These are phyloP conservation scores for Pimpla rufipes DNA, from an alignment of 2,888 invertebrate species.

Conservation along the genomic window DNA sequence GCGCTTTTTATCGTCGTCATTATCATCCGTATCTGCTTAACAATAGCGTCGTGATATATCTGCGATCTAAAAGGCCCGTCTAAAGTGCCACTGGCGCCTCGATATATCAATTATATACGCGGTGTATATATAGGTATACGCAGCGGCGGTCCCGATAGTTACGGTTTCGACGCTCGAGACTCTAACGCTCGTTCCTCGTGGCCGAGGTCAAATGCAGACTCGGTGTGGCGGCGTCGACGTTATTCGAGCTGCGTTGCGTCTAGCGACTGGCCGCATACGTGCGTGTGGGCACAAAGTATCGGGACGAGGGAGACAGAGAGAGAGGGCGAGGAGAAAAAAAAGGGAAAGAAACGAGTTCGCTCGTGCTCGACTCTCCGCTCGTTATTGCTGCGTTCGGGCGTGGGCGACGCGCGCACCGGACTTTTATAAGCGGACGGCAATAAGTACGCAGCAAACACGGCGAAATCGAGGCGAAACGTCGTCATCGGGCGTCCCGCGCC, in stretches of 20 bases:
- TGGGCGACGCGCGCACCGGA: conserved; percentile 48
- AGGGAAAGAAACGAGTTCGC: conserved; percentile 43
- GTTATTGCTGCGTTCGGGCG: conserved; percentile 48
- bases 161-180: neutral
- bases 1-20: neutral
- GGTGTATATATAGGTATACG: too few relatives aligned
- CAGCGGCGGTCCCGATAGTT: neutral
- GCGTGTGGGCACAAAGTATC: conserved; percentile 42
- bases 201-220: conserved; percentile 18
- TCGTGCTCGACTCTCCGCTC: conserved; percentile 25
- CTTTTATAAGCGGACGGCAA: conserved; percentile 15
- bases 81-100: conserved; percentile 2
- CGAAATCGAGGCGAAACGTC: conserved; percentile 25
- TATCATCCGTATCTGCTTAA: neutral
- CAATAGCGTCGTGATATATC: neutral
- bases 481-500: conserved; percentile 8
- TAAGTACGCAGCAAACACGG: conserved; percentile 12
- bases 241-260: conserved; percentile 41
- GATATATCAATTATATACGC: conserved; percentile 9
- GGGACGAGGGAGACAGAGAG: conserved; percentile 21
- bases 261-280: conserved; percentile 41
- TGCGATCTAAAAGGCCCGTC: neutral
- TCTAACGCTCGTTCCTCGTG: neutral
- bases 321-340: conserved; percentile 9
- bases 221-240: neutral